Conservation (phyloP, 2,113 vertebrate genomes). For the Pipa parva region DNA sequence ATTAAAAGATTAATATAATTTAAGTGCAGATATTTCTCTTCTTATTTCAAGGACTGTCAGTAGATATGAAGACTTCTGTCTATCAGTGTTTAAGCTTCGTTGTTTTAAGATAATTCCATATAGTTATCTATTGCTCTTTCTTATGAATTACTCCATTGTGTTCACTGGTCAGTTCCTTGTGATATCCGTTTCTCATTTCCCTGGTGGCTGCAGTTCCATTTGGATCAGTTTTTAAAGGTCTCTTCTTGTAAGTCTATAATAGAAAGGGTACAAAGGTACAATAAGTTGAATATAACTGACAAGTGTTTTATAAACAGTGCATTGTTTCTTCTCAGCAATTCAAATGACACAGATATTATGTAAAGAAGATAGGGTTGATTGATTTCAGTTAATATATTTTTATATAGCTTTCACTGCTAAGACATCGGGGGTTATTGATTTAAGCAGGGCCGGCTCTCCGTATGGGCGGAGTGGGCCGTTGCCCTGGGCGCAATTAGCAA, state of each 20-base stretch:
- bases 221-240: conserved; percentile 50
- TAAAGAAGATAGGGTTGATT: too few relatives aligned
- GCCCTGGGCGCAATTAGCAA: too few relatives aligned
- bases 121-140: conserved; percentile 63
- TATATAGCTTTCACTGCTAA: too few relatives aligned
- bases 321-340: neutral
- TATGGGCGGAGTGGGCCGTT: too few relatives aligned
- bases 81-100: conserved; percentile 12
- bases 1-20: conserved; percentile 52
- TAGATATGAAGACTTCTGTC: conserved; percentile 54
- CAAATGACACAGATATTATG: too few relatives aligned
- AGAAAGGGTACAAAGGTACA: neutral
- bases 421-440: too few relatives aligned
- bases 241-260: conserved; percentile 71
- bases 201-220: conserved; percentile 45
- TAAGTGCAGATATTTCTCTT: conserved; percentile 42
- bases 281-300: neutral
- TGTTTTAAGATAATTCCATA: neutral
- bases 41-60: conserved; percentile 42
- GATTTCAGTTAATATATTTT: too few relatives aligned
- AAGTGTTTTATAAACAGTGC: neutral
- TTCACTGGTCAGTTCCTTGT: conserved; percentile 58
- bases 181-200: conserved; percentile 67
- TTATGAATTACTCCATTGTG: conserved; percentile 63
- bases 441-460: too few relatives aligned